Base-by-base conservation (phyloP, 2,113 vertebrate genomes). In the Rostratula benghalensis region DNA sequence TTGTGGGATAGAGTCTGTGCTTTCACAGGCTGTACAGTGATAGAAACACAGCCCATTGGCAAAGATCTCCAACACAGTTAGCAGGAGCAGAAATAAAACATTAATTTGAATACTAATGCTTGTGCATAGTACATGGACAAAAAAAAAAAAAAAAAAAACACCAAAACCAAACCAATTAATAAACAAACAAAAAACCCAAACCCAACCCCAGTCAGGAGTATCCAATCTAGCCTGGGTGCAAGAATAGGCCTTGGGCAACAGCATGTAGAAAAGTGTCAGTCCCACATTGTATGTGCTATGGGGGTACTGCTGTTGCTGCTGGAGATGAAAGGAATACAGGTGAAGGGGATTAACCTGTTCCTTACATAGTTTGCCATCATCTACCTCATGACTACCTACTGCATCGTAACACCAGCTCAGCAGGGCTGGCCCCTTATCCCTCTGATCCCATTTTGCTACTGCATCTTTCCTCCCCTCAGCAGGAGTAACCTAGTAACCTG, bases 241-340 rank as follows among this genome's bases (percentile, higher is more conserved):
- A 59, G 54, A 73, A 24, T 6, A 77, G 43, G 33, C 11, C 21
- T 63, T 54, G 41, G 45, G 31, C 65, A 81, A 16, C 28, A 45
- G 18, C 0, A 0, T 2, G 2, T 37, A 6, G 50, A 45, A 59
- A 60, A 78, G 15, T n/a, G 15, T 19, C 41, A 14, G 4, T 68
- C 37, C 53, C 4, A 3, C 20, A 25, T 0, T 24, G 4, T 19
- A 18, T 51, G 45, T 77, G 46, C 54, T 37, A 1, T 22, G 31
- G 45, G 30, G 30, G 2, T 53, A 15, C 35, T 43, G 3, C 33
- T 71, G 37, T 21, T 79, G 33, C 11, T 69, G 63, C 7, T 8
- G 7, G 6, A 76, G 53, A 5, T 61, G 37, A 83, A 67, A 78
- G 51, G 7, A 65, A 11, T 41, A 16, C 0, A 19, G 13, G 22